phyloP scores from a whole-genome alignment of 2,888 invertebrate genomes.

The Noctua comes region DNA sequence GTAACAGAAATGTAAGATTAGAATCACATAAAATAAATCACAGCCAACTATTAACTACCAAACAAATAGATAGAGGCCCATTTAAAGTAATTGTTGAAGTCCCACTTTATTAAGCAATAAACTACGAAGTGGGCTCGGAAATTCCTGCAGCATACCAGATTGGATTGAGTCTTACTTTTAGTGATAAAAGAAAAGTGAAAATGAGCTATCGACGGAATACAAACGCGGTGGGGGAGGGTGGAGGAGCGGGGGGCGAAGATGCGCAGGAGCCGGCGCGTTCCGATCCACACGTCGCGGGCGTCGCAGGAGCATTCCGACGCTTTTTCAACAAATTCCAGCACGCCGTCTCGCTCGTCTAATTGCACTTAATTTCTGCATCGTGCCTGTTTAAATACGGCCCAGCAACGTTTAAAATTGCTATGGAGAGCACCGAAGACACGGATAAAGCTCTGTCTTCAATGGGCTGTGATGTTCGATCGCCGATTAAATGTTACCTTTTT shows the following conservation, averaged over 20 bases:
- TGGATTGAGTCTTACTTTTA: constrained; percentile 69
- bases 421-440: constrained; percentile 66
- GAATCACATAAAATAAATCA: constrained; percentile 55
- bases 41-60: constrained; percentile 44
- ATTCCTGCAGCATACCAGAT: constrained; percentile 63
- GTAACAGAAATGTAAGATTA: constrained; percentile 67
- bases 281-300: constrained; percentile 81
- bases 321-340: constrained; percentile 85
- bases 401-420: constrained; percentile 78
- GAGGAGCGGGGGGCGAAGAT: constrained; percentile 42
- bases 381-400: constrained; percentile 85
- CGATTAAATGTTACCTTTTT: constrained; percentile 58
- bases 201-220: constrained; percentile 68
- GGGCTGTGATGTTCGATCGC: constrained; percentile 56
- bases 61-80: constrained; percentile 60
- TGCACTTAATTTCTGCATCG: constrained; percentile 87
- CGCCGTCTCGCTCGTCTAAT: constrained; percentile 86
- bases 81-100: constrained; percentile 61
- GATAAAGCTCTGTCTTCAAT: constrained; percentile 60
- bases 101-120: constrained; percentile 63
- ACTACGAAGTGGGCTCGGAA: constrained; percentile 50
- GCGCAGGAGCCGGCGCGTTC: constrained; percentile 75
- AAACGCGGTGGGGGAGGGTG: constrained; percentile 50
- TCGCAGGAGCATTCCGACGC: constrained; percentile 81
- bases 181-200: constrained; percentile 68